A percentile compares a stretch with the other conserved stretches of the same genome.
phyloP scores from a whole-genome alignment of 2,888 invertebrate genomes.

The Lapara coniferarum region DNA sequence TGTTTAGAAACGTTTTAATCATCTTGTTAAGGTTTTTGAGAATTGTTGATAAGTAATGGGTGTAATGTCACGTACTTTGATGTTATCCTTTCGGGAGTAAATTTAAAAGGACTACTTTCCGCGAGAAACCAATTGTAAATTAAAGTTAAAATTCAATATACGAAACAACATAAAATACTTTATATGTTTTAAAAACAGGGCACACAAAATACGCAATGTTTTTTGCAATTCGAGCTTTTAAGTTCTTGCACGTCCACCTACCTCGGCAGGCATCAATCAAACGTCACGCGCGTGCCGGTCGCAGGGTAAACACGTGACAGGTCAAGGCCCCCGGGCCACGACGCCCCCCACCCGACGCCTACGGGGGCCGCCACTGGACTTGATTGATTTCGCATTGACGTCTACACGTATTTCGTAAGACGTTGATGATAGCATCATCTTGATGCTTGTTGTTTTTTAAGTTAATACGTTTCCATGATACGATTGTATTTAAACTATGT shows the following conservation, averaged over 20 bases:
- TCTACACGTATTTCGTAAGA: constrained; percentile 61
- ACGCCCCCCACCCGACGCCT: constrained; percentile 34
- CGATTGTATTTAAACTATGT: no score
- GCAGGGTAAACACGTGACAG: constrained; percentile 69
- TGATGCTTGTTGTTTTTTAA: constrained; percentile 41
- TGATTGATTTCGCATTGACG: constrained; percentile 81
- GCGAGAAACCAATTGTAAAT: no score
- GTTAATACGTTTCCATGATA: not conserved
- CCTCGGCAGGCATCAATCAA: constrained; percentile 68
- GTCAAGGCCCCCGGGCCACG: constrained; percentile 59
- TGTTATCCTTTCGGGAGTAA: no score
- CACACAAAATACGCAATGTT: not conserved
- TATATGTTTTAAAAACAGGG: no score
- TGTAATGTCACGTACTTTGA: no score
- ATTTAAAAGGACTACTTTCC: no score
- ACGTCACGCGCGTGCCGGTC: constrained; percentile 46
- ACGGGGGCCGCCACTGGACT: constrained; percentile 50
- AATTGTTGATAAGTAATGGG: no score
- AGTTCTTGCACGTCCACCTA: not conserved
- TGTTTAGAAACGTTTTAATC: not conserved
- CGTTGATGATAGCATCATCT: constrained; percentile 40
- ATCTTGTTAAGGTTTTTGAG: no score
- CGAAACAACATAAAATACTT: no score
- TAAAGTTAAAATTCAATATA: no score
- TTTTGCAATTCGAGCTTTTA: constrained; percentile 7